A percentile compares a stretch with the other conserved stretches of the same genome.
These are phyloP conservation scores for Lasaia peninsularis DNA, from an alignment of 1,140 invertebrate species.

Conservation along the genomic window DNA sequence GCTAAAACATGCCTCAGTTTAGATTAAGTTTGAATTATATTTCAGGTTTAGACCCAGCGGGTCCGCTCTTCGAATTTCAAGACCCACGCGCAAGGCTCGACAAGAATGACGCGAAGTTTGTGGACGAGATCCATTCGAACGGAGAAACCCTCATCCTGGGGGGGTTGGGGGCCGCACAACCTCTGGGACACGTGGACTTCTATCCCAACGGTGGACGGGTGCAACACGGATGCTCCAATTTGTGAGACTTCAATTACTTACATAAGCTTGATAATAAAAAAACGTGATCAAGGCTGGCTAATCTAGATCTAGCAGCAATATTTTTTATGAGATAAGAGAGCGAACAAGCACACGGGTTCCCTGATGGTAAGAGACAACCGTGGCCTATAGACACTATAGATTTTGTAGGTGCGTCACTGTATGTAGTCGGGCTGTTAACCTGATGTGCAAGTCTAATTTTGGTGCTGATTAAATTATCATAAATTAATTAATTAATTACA, in stretches of 20 bases:
- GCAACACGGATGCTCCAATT: conserved; percentile 84
- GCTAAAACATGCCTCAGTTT: no score
- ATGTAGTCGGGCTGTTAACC: no score
- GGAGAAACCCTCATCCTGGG: conserved; percentile 92
- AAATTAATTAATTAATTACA: no score
- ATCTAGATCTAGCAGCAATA: no score
- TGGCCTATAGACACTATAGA: no score
- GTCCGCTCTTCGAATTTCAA: conserved; percentile 92
- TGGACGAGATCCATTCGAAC: conserved; percentile 97
- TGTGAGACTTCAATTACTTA: conserved; percentile 36
- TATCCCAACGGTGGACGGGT: conserved; percentile 94
- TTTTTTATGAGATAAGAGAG: no score
- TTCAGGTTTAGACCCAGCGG: conserved; percentile 91
- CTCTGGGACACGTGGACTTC: conserved; percentile 94
- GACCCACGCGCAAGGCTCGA: conserved; percentile 89
- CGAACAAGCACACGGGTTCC: no score
- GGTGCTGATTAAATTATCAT: no score
- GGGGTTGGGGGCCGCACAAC: conserved; percentile 89
- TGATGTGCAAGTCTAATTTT: no score
- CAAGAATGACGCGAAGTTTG: conserved; percentile 91
- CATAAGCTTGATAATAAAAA: neutral
- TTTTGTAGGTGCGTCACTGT: no score
- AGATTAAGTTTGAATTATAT: conserved; percentile 18
- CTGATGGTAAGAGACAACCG: no score
- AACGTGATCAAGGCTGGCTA: neutral